A percentile compares a stretch with the other conserved stretches of the same genome.
These are phyloP conservation scores for Epinotia demarniana DNA, from an alignment of 2,888 invertebrate genomes.

Conservation along the genomic window DNA sequence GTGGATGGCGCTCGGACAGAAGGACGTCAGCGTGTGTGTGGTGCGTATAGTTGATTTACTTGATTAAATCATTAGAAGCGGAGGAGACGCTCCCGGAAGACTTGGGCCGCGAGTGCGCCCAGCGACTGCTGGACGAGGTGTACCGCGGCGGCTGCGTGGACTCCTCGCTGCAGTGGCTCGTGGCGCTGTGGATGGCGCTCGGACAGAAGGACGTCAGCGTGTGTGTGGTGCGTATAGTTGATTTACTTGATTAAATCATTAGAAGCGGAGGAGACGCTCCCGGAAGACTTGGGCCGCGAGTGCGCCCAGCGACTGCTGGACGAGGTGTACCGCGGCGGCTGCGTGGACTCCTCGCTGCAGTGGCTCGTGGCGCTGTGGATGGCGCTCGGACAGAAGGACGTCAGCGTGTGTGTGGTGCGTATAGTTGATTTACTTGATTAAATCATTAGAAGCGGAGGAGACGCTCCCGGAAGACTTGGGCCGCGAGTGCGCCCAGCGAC, in stretches of 20 bases:
- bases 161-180: constrained; percentile 93
- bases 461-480: constrained; percentile 97
- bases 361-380: constrained; percentile 95
- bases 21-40: constrained; percentile 94
- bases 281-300: constrained; percentile 95
- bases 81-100: constrained; percentile 95
- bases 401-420: constrained; percentile 89
- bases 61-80: constrained; percentile 67
- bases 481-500: constrained; percentile 89
- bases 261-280: constrained; percentile 86
- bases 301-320: constrained; percentile 93
- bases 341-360: constrained; percentile 95
- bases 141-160: constrained; percentile 96
- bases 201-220: constrained; percentile 98
- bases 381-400: constrained; percentile 97
- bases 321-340: constrained; percentile 96
- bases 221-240: constrained; percentile 75
- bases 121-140: constrained; percentile 94
- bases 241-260: constrained; percentile 61
- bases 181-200: constrained; percentile 96
- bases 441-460: constrained; percentile 79
- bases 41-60: constrained; percentile 59
- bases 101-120: constrained; percentile 92
- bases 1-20: constrained; percentile 97
- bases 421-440: constrained; percentile 46